These are phyloP conservation scores for Drosophila pegasa DNA, from an alignment of 2,888 invertebrate genomes.

Conservation along the genomic window DNA sequence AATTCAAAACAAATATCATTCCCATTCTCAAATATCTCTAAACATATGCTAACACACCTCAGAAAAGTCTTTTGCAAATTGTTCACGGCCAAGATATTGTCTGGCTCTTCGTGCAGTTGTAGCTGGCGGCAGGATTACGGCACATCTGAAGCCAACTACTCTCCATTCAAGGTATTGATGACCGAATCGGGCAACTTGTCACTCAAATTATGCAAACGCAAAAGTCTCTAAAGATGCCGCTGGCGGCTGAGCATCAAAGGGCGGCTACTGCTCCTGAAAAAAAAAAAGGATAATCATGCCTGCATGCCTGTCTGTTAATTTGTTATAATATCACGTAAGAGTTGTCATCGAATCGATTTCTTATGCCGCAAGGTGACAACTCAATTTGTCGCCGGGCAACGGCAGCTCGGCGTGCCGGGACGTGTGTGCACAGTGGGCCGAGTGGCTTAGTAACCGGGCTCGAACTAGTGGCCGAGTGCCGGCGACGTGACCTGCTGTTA, in stretches of 20 bases:
- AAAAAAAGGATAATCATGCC: slow-evolving; percentile 67
- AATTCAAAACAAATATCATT: no score
- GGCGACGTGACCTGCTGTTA: slow-evolving; percentile 41
- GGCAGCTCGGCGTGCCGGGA: slow-evolving; percentile 13
- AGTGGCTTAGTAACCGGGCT: slow-evolving; percentile 56
- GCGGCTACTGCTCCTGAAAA: slow-evolving; percentile 7
- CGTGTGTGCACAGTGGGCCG: slow-evolving; percentile 58
- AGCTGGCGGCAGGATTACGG: slow-evolving; percentile 39
- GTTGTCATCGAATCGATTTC: slow-evolving; percentile 65
- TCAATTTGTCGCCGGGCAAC: slow-evolving; percentile 64
- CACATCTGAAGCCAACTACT: slow-evolving; percentile 35
- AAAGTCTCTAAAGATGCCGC: slow-evolving; percentile 37
- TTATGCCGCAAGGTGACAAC: slow-evolving; percentile 73
- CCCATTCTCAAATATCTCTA: slow-evolving; percentile 4
- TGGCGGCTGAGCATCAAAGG: slow-evolving; percentile 26
- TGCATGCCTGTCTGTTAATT: slow-evolving; percentile 64
- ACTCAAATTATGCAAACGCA: slow-evolving; percentile 49
- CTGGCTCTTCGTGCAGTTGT: slow-evolving; percentile 24
- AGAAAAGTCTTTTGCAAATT: slow-evolving; percentile 3
- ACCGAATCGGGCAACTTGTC: slow-evolving; percentile 55
- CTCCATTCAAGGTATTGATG: slow-evolving; percentile 33
- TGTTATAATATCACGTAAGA: slow-evolving; percentile 75
- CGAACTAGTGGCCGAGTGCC: slow-evolving; percentile 21
- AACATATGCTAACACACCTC: not conserved
- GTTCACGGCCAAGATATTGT: not conserved